Evolutionary conservation across 53 echinoderm and acorn worm species (phyloP), one percentile per base, ranked within the genome.

Genomic region (Henricia sp.): DNA sequence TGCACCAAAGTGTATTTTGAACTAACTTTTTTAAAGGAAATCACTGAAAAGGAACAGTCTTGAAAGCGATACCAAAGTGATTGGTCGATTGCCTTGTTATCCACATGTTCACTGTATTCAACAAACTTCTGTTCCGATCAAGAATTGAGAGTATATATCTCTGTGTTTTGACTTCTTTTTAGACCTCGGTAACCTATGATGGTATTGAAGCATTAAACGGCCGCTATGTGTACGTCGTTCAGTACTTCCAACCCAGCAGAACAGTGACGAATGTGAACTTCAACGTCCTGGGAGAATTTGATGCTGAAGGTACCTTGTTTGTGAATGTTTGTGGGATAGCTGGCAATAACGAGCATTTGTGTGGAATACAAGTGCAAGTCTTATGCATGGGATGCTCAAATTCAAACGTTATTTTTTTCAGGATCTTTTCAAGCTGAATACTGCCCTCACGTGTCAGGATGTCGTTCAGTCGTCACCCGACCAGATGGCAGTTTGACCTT

Each of bases 371-470:
- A n/a, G n/a, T n/a, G n/a, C n/a, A n/a, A n/a, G n/a, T n/a, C n/a
- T n/a, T n/a, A n/a, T n/a, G n/a, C n/a, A n/a, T n/a, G n/a, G 20
- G 53, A 52, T 4, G 28, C 24, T 28, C 24, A 24, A 57, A 2
- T 13, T 57, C 57, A 57, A 23, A 57, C 24, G 5, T 29, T 25
- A 3, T 25, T n/a, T n/a, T 2, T 84, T 52, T 6, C 77, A 96
- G 96, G 96, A 55, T 69, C 90, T 25, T 96, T 96, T 83, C 88
- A 92, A 68, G 96, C 94, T 21, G 67, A 85, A 66, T 96, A 94
- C 88, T 96, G 96, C 90, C 96, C 96, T 65, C 96, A 96, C 43
- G 92, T 96, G 70, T 94, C 94, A 8, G 96, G 96, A 12, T 96
- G 96, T 50, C 84, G 96, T 44, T 89, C 87, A 6, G 84, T 94